Base-by-base conservation (phyloP, 2,888 invertebrate species). In the Diogma glabrata region DNA sequence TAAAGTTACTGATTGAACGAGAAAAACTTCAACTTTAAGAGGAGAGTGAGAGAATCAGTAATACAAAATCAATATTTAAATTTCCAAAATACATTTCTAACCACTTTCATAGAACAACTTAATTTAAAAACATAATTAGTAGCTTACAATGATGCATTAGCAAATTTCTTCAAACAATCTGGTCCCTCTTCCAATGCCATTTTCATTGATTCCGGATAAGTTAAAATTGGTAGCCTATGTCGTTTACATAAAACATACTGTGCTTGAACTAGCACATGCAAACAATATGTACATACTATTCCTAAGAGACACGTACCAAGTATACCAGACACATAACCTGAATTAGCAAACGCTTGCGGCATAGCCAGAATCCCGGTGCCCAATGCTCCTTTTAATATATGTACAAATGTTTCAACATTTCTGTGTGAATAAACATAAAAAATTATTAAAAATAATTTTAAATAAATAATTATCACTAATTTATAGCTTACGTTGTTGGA, bases 331-430 rank as follows among this genome's bases (percentile, higher is more conserved):
- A 84, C 67, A 38, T 92, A 75, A 0, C 95, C 95, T 4, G 93
- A 78, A 65, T 90, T 81, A 57, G 79, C 78, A 67, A 92, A 88
- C n/a, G 92, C 94, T 62, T 85, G 81, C 7, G 95, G 95, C 86
- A 96, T 87, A 8, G 94, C 94, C 56, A 95, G 72, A 57, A 94
- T 87, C 0, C 96, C 96, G 0, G 94, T 94, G 2, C 95, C 95
- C 53, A 95, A 73, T 63, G 91, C 87, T 57, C 90, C 90, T 67
- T 94, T 95, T 50, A 95, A 72, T 60, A 95, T 72, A 64, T 92
- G 90, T 58, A 92, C 80, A 58, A 92, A 71, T 0, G 90, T 87
- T 66, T 90, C 88, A 54, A 76, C 66, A 68, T 88, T 86, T 58
- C 89, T 89, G 52, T 57, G 45, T 23, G 53, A 57, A 47, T 28